Evolutionary conservation across 53 echinoderm and acorn worm species (phyloP).

Genomic region (Temnopleurus reevesii): DNA sequence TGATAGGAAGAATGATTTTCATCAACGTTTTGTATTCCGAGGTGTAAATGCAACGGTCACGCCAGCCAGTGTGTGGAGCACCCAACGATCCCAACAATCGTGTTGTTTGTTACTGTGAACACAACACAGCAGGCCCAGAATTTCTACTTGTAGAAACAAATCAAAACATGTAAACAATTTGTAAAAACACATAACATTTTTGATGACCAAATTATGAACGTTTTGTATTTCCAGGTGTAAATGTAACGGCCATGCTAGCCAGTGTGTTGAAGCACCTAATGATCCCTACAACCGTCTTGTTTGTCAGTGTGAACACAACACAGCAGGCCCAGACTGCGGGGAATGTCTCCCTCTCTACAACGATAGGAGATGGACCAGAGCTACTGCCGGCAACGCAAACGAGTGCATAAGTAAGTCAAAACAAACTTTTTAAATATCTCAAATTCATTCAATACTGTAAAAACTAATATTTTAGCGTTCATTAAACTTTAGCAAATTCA

Average conservation of each 20-base stretch:
- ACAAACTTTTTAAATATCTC: too few relatives aligned
- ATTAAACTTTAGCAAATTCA: too few relatives aligned
- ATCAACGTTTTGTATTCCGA: slow-evolving; percentile 12
- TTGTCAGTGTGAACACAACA: slow-evolving; percentile 94
- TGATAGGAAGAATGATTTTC: slow-evolving; percentile 28
- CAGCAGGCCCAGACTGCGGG: slow-evolving; percentile 87
- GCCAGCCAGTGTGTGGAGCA: slow-evolving; percentile 70
- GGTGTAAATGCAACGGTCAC: slow-evolving; percentile 93
- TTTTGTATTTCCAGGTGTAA: slow-evolving; percentile 74
- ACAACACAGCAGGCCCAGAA: slow-evolving; percentile 64
- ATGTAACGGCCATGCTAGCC: slow-evolving; percentile 95
- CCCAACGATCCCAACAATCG: neutral
- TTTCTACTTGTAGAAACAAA: too few relatives aligned
- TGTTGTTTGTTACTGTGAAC: slow-evolving; percentile 76
- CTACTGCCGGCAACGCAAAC: slow-evolving; percentile 74
- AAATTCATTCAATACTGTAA: too few relatives aligned
- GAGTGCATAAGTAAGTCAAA: slow-evolving; percentile 76
- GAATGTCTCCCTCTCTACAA: slow-evolving; percentile 91
- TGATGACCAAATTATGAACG: neutral
- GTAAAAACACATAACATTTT: too few relatives aligned
- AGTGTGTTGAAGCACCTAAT: slow-evolving; percentile 67
- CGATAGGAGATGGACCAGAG: slow-evolving; percentile 78
- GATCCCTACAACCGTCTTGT: slow-evolving; percentile 66
- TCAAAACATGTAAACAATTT: neutral
- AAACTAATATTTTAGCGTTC: too few relatives aligned